A percentile compares a stretch with the other conserved stretches of the same genome.
Evolutionary conservation across 2,888 invertebrate species (phyloP).

Genomic region (Caenorhabditis becei): DNA sequence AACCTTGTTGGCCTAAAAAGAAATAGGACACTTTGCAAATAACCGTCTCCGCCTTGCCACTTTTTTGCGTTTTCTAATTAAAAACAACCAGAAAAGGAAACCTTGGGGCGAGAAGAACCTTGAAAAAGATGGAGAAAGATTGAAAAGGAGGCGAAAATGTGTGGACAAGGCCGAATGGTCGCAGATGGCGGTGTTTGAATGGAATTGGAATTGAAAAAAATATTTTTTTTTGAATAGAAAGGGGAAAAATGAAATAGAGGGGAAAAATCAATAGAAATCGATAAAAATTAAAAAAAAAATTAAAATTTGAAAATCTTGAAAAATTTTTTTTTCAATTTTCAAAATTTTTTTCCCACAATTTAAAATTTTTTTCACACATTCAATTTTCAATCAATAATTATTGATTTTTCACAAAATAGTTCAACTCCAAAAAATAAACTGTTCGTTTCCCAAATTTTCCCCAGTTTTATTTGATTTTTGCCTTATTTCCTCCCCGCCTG

Average conservation of each 20-base stretch:
- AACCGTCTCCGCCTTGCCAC: not conserved
- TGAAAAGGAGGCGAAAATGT: constrained; percentile 21
- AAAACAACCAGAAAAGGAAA: constrained; percentile 22
- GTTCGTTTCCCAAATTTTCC: not conserved
- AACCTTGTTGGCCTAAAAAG: not conserved
- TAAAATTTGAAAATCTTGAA: too few relatives aligned
- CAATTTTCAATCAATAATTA: too few relatives aligned
- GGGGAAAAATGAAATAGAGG: not conserved
- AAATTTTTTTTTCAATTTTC: too few relatives aligned
- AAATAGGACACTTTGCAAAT: constrained; percentile 53
- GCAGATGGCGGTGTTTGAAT: not conserved
- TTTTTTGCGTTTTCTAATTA: constrained; percentile 32
- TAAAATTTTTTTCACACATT: not conserved
- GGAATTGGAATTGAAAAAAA: not conserved
- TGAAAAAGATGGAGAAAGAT: constrained; percentile 21
- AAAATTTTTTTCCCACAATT: too few relatives aligned
- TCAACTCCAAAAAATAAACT: not conserved
- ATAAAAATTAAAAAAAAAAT: too few relatives aligned
- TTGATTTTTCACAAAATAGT: not conserved
- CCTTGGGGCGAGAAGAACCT: constrained; percentile 28
- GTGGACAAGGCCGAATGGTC: not conserved
- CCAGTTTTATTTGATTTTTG: constrained; percentile 36
- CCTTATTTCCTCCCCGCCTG: constrained; percentile 14
- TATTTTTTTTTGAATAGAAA: not conserved
- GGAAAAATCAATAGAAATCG: not conserved